Base-by-base conservation (phyloP, 2,113 vertebrate species). In the Leucopternis melanops region DNA sequence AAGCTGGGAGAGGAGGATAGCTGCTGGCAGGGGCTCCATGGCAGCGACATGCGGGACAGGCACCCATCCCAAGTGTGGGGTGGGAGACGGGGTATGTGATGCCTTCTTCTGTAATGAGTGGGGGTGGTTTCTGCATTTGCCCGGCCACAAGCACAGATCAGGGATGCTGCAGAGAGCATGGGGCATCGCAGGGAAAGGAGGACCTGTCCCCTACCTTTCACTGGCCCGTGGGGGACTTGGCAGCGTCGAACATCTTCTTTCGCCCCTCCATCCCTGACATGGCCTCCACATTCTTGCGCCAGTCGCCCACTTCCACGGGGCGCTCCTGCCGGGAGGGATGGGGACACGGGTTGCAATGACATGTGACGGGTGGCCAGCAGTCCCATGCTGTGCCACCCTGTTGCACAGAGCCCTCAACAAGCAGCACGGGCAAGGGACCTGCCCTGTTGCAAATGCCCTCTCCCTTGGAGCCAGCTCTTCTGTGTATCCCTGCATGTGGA, bases 161-260 rank as follows among this genome's bases (percentile, higher is more conserved):
- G 77, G 73, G 69, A 15, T 11, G 22, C 50, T 78, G 50, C 58
- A 50, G 61, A 38, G 65, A 42, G 42, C 67, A 31, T 0, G 0
- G 55, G 42, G 19, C 59, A 42, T 5, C 0, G 0, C 58, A 26
- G 21, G 67, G 20, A 18, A 27, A 29, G 52, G 25, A 6, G 16
- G 40, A 58, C 61, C 7, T 1, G 31, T 42, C 38, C 59, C 54
- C 45, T 94, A 98, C 98, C 97, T 98, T 69, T 98, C 98, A 98
- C 93, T 98, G 98, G 23, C 97, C 93, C 2, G 98, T 97, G 4
- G 98, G 98, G 29, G 98, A 97, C 88, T 98, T 99, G 86, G 99
- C 99, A 18, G 99, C 99, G 1, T 99, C 99, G 0, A 99, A 99
- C 99, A 99, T 99, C 98, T 99, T 99, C 98, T 99, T 99, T 59